phyloP scores from a whole-genome alignment of 2,797 vertebrate species.

The Botia almorhae region DNA sequence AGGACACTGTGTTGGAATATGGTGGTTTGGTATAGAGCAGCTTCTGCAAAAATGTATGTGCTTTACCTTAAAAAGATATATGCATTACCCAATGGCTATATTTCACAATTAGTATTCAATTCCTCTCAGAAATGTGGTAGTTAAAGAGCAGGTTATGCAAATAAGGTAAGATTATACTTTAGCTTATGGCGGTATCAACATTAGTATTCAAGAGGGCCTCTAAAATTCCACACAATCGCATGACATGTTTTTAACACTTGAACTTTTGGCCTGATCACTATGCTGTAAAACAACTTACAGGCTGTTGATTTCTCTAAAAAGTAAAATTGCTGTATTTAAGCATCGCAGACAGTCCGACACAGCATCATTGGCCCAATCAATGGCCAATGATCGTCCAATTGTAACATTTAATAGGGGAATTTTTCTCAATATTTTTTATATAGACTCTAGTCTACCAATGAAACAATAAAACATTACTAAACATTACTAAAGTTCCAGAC shows the following conservation, averaged over 20 bases:
- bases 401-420: neutral
- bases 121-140: neutral
- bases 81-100: neutral
- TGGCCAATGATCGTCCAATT: neutral
- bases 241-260: neutral
- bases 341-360: neutral
- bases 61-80: constrained; percentile 1
- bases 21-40: neutral
- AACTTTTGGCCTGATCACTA: neutral
- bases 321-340: neutral
- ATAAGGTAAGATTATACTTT: neutral
- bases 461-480: constrained; percentile 33
- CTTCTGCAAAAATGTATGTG: neutral
- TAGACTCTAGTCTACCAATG: neutral
- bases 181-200: neutral
- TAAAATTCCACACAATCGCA: neutral
- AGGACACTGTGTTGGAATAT: neutral
- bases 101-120: neutral
- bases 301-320: neutral
- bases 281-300: neutral
- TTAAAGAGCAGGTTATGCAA: neutral
- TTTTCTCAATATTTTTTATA: neutral
- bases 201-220: neutral
- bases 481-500: constrained; percentile 21
- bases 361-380: neutral